These are phyloP conservation scores for Passerina amoena DNA, from an alignment of 2,113 vertebrate species.

Conservation along the genomic window DNA sequence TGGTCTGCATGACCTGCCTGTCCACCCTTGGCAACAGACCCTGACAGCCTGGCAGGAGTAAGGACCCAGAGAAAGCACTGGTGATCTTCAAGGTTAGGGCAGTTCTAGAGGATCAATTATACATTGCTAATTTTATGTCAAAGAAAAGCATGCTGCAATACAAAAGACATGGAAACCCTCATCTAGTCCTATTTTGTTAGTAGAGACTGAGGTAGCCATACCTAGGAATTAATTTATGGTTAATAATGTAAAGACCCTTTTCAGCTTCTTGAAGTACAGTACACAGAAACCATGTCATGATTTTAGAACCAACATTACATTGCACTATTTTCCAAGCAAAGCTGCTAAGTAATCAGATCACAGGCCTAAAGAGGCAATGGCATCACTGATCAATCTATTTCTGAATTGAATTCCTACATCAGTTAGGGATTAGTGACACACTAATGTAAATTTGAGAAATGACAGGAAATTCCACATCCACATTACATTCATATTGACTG, in stretches of 20 bases:
- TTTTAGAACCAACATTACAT: not conserved
- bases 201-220: not conserved
- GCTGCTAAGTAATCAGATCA: not conserved
- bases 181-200: not conserved
- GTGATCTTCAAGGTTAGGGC: not conserved
- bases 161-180: not conserved
- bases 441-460: not conserved
- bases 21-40: not conserved
- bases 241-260: not conserved
- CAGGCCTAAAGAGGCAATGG: not conserved
- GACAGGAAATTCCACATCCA: not conserved
- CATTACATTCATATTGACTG: not conserved
- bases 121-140: not conserved
- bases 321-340: not conserved
- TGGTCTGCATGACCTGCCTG: not conserved
- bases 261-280: not conserved
- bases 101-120: not conserved
- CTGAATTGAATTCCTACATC: not conserved
- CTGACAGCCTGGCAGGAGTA: not conserved
- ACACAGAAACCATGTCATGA: not conserved
- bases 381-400: not conserved
- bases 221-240: not conserved
- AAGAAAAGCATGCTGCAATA: not conserved
- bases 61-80: not conserved
- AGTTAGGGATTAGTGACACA: not conserved